Conservation (phyloP, 2,888 invertebrate species). For the Sphaerophoria taeniata region DNA sequence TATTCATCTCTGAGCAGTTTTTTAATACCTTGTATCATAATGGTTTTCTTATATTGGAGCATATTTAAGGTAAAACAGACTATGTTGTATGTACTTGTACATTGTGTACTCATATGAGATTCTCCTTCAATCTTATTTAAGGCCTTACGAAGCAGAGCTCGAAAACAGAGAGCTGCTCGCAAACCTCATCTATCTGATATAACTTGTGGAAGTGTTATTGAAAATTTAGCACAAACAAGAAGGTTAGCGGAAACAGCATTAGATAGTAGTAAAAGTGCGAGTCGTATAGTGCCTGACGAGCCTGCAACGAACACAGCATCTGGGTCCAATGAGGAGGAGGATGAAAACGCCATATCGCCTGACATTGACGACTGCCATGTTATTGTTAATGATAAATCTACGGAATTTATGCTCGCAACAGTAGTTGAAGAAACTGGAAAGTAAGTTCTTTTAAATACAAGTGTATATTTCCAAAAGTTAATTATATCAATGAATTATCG, state of each 20-base stretch:
- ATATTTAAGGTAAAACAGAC: conserved; percentile 92
- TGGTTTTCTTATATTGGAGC: conserved; percentile 98
- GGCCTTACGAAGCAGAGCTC: conserved; percentile 93
- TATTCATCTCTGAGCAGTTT: conserved; percentile 99
- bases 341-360: conserved; percentile 86
- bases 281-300: conserved; percentile 87
- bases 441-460: conserved; percentile 85
- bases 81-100: not conserved
- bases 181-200: conserved; percentile 90
- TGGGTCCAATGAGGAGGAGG: conserved; percentile 94
- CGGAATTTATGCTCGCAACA: conserved; percentile 95
- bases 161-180: conserved; percentile 91
- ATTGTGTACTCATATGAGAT: not conserved
- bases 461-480: not conserved
- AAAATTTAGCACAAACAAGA: conserved; percentile 93
- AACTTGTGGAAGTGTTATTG: conserved; percentile 92
- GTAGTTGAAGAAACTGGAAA: conserved; percentile 91
- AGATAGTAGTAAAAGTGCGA: conserved; percentile 82
- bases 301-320: conserved; percentile 95
- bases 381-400: conserved; percentile 95
- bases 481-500: too few species aligned
- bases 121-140: conserved; percentile 80
- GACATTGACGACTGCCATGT: conserved; percentile 91
- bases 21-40: conserved; percentile 99
- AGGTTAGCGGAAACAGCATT: conserved; percentile 92